Evolutionary conservation across 1,140 invertebrate species (phyloP).

Genomic region (Saccostrea echinata): DNA sequence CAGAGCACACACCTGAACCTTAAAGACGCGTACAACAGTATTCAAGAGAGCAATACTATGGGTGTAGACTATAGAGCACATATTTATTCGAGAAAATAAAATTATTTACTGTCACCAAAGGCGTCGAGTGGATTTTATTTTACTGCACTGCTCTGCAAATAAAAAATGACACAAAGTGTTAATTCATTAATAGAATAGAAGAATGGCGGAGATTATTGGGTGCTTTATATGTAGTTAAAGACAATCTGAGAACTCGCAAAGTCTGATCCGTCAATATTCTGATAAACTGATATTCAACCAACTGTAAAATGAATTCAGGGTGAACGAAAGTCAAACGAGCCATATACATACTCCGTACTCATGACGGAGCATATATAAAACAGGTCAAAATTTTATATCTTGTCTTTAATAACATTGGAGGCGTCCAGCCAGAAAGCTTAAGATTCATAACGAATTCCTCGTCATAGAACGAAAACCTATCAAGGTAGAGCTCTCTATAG

Average conservation of each 20-base stretch:
- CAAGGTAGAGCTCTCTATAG: slow-evolving; percentile 5
- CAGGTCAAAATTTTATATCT: not conserved
- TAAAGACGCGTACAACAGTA: too few species aligned
- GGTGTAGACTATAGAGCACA: too few species aligned
- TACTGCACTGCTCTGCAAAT: too few species aligned
- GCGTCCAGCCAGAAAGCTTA: slow-evolving; percentile 29
- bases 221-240: too few species aligned
- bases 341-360: not conserved
- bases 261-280: not conserved
- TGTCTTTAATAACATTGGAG: slow-evolving; percentile 27
- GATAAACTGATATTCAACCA: not conserved
- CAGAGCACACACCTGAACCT: too few species aligned
- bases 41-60: too few species aligned
- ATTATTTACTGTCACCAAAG: too few species aligned
- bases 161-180: too few species aligned
- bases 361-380: not conserved
- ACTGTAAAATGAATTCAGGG: slow-evolving; percentile 24
- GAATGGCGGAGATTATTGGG: too few species aligned
- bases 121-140: too few species aligned
- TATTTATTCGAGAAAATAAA: too few species aligned
- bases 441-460: slow-evolving; percentile 38
- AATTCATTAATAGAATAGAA: too few species aligned
- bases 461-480: slow-evolving; percentile 5
- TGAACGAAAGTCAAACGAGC: slow-evolving; percentile 33
- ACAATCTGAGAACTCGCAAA: not conserved